These are phyloP conservation scores for Lanistes nyassanus DNA, from an alignment of 1,140 invertebrate genomes.

Conservation along the genomic window DNA sequence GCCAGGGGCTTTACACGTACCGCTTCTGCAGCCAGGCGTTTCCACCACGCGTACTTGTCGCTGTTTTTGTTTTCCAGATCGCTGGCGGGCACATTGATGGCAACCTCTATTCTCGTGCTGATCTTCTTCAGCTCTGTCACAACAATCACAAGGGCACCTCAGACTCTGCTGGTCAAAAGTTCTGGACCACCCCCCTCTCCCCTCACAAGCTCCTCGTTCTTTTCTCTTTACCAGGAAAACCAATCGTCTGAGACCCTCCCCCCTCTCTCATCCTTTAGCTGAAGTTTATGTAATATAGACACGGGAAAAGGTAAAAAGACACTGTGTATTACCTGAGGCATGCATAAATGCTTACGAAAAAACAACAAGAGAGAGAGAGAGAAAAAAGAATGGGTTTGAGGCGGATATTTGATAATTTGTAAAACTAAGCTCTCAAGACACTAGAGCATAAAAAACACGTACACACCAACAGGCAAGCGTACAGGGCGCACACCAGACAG, in stretches of 20 bases:
- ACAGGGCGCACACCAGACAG: background rate
- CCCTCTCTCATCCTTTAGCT: no score
- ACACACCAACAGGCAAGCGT: background rate
- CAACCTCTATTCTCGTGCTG: background rate
- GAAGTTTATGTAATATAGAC: no score
- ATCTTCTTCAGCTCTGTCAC: background rate
- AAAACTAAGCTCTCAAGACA: background rate
- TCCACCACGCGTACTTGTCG: background rate
- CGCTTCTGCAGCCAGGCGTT: background rate
- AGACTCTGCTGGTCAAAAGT: background rate
- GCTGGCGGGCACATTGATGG: background rate
- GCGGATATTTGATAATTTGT: background rate
- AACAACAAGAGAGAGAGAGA: slow-evolving; percentile 17
- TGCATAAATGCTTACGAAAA: background rate
- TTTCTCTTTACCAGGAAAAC: no score
- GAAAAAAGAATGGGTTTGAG: slow-evolving; percentile 10
- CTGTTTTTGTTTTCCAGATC: background rate
- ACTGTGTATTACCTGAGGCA: background rate
- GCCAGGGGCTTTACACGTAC: slow-evolving; percentile 4
- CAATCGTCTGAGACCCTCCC: no score
- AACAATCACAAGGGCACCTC: background rate
- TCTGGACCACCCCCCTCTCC: background rate
- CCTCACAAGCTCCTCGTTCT: background rate
- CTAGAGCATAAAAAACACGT: background rate
- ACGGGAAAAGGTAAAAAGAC: background rate